Conservation (phyloP, 1,140 invertebrate species). For the Drosophila simulans region DNA sequence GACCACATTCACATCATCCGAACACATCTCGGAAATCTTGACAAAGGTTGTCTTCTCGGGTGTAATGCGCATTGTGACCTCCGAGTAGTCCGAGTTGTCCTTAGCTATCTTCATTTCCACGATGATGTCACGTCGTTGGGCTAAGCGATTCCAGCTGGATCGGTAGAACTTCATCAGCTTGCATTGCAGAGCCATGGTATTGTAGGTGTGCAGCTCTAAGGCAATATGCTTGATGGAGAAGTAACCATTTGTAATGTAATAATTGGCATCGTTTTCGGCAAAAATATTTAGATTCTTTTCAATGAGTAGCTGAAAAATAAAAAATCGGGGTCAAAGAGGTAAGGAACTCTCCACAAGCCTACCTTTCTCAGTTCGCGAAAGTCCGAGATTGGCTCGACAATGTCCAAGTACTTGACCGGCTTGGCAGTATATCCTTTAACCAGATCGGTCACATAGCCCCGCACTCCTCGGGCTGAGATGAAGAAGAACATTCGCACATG, state of each 20-base stretch:
- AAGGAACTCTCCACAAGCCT: accelerated
- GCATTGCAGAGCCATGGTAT: slow-evolving; percentile 70
- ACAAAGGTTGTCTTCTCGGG: slow-evolving; percentile 69
- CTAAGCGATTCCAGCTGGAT: slow-evolving; percentile 73
- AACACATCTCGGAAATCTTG: slow-evolving; percentile 67
- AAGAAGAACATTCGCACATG: slow-evolving; percentile 62
- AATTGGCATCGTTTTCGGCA: slow-evolving; percentile 63
- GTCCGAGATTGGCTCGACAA: slow-evolving; percentile 58
- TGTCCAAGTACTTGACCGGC: slow-evolving; percentile 68
- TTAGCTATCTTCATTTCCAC: slow-evolving; percentile 58
- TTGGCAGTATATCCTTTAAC: slow-evolving; percentile 39
- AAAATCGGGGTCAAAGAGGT: neutral
- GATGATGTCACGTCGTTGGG: slow-evolving; percentile 60
- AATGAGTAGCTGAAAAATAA: slow-evolving; percentile 37
- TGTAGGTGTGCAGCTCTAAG: slow-evolving; percentile 65
- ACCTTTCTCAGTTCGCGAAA: slow-evolving; percentile 63
- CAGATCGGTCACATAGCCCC: slow-evolving; percentile 70
- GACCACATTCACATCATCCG: slow-evolving; percentile 55
- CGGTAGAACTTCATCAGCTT: slow-evolving; percentile 64
- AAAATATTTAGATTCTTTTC: slow-evolving; percentile 70
- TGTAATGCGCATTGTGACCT: slow-evolving; percentile 50
- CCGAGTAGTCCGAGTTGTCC: slow-evolving; percentile 35
- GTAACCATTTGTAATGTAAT: slow-evolving; percentile 69
- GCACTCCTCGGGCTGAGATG: slow-evolving; percentile 50
- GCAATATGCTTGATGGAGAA: slow-evolving; percentile 67